These are phyloP conservation scores for Drepana arcuata DNA, from an alignment of 1,140 invertebrate species.

Conservation along the genomic window DNA sequence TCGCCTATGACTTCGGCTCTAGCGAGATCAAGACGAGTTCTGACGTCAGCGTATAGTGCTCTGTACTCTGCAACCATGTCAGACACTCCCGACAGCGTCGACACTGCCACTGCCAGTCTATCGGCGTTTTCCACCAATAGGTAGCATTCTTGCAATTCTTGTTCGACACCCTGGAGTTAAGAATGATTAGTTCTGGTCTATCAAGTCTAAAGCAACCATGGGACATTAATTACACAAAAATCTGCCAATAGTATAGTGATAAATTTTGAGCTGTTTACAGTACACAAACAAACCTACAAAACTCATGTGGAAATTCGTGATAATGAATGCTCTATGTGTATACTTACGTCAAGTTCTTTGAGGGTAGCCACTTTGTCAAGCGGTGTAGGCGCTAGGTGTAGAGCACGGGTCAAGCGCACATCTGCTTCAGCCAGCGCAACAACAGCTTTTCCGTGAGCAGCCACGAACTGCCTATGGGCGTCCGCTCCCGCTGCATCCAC, in stretches of 20 bases:
- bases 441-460: constrained; percentile 79
- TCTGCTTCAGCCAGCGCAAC: constrained; percentile 80
- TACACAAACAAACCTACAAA: too few species aligned
- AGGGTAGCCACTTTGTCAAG: constrained; percentile 50
- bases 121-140: constrained; percentile 44
- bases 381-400: constrained; percentile 73
- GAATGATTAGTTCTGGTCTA: neutral
- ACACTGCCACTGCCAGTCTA: constrained; percentile 27
- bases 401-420: constrained; percentile 77
- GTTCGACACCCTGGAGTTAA: constrained; percentile 37
- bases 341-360: constrained; percentile 57
- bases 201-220: neutral
- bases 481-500: constrained; percentile 45
- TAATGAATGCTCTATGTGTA: neutral
- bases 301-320: neutral
- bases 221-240: too few species aligned
- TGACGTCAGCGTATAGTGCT: constrained; percentile 46
- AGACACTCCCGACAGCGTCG: constrained; percentile 24
- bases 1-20: constrained; percentile 44
- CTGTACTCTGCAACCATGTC: constrained; percentile 57
- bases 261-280: too few species aligned
- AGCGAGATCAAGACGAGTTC: constrained; percentile 34
- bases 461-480: constrained; percentile 78
- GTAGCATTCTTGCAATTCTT: constrained; percentile 42
- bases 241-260: too few species aligned